phyloP scores from a whole-genome alignment of 2,888 invertebrate genomes.

The Zygaena filipendulae region DNA sequence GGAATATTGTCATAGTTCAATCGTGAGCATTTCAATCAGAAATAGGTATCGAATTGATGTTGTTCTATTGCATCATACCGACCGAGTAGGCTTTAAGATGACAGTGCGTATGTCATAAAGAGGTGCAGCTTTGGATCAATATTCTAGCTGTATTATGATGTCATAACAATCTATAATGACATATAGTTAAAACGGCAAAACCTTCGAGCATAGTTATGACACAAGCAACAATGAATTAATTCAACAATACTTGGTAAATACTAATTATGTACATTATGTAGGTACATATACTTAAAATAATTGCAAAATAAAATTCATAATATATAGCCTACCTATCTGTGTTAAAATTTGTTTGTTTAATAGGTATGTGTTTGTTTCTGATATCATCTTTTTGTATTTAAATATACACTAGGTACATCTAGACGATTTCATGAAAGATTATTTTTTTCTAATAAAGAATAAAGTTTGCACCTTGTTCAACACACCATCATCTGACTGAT shows the following conservation, averaged over 20 bases:
- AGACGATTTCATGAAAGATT: too few species aligned
- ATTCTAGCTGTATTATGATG: conserved; percentile 30
- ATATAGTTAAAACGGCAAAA: neutral
- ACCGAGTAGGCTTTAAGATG: conserved; percentile 24
- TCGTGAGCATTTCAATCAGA: too few species aligned
- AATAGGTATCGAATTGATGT: too few species aligned
- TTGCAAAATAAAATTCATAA: conserved; percentile 4
- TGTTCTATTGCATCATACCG: conserved; percentile 25
- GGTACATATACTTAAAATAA: neutral
- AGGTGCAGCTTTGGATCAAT: conserved; percentile 28
- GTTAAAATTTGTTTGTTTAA: too few species aligned
- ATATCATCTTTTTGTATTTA: too few species aligned
- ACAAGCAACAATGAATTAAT: conserved; percentile 2
- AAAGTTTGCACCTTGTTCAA: too few species aligned
- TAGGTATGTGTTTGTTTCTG: conserved; percentile 3
- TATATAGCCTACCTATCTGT: too few species aligned
- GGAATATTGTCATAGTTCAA: too few species aligned
- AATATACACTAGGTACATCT: too few species aligned
- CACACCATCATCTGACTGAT: too few species aligned
- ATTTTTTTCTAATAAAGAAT: too few species aligned
- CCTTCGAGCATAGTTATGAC: conserved; percentile 2
- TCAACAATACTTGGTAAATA: too few species aligned
- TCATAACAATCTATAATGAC: conserved; percentile 23
- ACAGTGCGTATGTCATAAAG: conserved; percentile 25
- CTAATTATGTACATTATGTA: neutral